These are phyloP conservation scores for Fratercula arctica DNA, from an alignment of 2,797 vertebrate genomes.

Conservation along the genomic window DNA sequence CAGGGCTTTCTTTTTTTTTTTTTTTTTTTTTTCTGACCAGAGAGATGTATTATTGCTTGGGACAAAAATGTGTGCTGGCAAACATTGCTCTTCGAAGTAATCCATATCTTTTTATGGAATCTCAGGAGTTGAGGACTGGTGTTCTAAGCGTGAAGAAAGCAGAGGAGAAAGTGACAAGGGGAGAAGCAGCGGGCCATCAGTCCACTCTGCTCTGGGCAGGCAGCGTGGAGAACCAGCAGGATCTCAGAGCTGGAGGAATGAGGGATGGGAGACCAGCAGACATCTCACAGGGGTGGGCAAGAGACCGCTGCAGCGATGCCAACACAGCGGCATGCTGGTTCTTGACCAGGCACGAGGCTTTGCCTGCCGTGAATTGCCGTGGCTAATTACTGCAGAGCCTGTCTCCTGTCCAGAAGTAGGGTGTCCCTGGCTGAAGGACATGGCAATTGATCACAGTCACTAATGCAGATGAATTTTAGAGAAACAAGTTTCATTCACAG, in stretches of 20 bases:
- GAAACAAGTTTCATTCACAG: background rate
- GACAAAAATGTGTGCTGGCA: background rate
- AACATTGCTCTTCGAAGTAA: background rate
- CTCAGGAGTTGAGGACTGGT: background rate
- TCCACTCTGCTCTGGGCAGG: fast-evolving
- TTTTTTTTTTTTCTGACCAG: background rate
- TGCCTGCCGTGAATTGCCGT: background rate
- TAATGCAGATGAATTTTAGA: background rate
- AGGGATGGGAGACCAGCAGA: background rate
- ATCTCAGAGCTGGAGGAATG: too few relatives aligned
- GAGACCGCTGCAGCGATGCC: fast-evolving
- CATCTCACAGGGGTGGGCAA: background rate
- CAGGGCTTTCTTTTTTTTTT: background rate
- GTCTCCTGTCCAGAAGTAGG: background rate
- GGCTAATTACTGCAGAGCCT: fast-evolving
- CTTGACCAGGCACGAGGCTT: fast-evolving
- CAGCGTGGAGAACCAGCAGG: fast-evolving
- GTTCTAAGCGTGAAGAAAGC: background rate
- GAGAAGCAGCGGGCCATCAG: fast-evolving
- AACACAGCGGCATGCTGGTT: background rate
- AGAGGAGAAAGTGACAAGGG: background rate
- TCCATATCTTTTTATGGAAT: background rate
- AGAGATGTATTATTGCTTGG: background rate
- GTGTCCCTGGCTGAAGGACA: background rate
- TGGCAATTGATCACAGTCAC: fast-evolving